Evolutionary conservation across 2,797 vertebrate genomes (phyloP), one percentile per base, ranked within the genome.

Genomic region (Pseudocheirus occidentalis): DNA sequence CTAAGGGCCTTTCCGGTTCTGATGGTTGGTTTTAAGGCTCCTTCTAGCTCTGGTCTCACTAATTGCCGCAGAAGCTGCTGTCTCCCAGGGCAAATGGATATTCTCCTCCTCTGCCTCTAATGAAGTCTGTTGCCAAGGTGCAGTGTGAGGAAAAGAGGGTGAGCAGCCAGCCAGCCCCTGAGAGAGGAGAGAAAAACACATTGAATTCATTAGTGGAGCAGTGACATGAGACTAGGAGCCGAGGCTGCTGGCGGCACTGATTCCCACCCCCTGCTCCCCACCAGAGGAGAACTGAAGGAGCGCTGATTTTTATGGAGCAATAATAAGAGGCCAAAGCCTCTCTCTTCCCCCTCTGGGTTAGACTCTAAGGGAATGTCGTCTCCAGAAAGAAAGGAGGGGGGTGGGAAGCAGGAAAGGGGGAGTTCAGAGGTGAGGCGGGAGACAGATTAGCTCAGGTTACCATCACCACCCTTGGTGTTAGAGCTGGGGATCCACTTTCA

Each of bases 151-250:
- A 58, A 34, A 58, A 55, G 59, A 66, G 50, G 59, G 59, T 53
- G 52, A 53, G 16, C 53, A 53, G 53, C 52, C 50, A 81, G 46
- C 27, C 31, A 99, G 98, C 98, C 98, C 98, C 98, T 98, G 96
- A 54, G 96, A 98, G 97, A 95, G 40, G 97, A 94, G 97, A 98
- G 73, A 81, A 81, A 98, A 98, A 98, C 99, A 99, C 98, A 98
- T 98, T 98, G 98, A 97, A 98, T 98, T 99, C 98, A 98, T 99
- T 99, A 99, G 98, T 98, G 98, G 94, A 81, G 18, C 73, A 98
- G 97, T 98, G 98, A 99, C 98, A 98, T 98, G 97, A 97, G 96
- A 98, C 98, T 97, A 97, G 98, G 98, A 98, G 98, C 96, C 96
- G 98, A 98, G 98, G 98, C 98, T 94, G 98, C 98, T 98, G 98